Conservation (phyloP, 2,888 invertebrate genomes). For the Hypena proboscidalis region DNA sequence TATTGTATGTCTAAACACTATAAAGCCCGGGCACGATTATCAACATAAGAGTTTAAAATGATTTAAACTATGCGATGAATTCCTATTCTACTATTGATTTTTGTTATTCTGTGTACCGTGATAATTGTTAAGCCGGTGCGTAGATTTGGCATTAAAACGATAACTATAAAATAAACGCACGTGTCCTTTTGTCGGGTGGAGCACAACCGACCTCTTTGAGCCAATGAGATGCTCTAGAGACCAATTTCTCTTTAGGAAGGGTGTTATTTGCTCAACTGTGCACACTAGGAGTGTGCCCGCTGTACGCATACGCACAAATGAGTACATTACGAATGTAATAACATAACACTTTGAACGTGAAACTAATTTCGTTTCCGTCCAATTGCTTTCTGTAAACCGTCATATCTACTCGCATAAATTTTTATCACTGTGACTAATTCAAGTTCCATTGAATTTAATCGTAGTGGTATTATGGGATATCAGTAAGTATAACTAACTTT, state of each 20-base stretch:
- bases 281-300: conserved; percentile 26
- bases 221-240: conserved; percentile 47
- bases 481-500: no score
- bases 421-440: conserved; percentile 22
- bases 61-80: conserved; percentile 39
- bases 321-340: conserved; percentile 45
- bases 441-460: not conserved
- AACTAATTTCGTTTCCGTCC: conserved; percentile 41
- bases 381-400: conserved; percentile 10
- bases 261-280: conserved; percentile 59
- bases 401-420: conserved; percentile 8
- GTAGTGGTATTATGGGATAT: not conserved
- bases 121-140: conserved; percentile 56
- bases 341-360: conserved; percentile 36
- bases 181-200: conserved; percentile 54
- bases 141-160: conserved; percentile 61
- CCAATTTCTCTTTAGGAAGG: conserved; percentile 55
- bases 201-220: conserved; percentile 56
- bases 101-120: conserved; percentile 57
- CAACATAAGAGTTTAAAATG: conserved; percentile 32
- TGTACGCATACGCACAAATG: conserved; percentile 40
- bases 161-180: conserved; percentile 64
- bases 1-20: conserved; percentile 28
- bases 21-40: conserved; percentile 41
- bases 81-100: conserved; percentile 59